Percentiles rank a stretch among this genome's conserved stretches.
These are phyloP conservation scores for Eupelmus urozonus DNA, from an alignment of 2,888 invertebrate genomes.

Conservation along the genomic window DNA sequence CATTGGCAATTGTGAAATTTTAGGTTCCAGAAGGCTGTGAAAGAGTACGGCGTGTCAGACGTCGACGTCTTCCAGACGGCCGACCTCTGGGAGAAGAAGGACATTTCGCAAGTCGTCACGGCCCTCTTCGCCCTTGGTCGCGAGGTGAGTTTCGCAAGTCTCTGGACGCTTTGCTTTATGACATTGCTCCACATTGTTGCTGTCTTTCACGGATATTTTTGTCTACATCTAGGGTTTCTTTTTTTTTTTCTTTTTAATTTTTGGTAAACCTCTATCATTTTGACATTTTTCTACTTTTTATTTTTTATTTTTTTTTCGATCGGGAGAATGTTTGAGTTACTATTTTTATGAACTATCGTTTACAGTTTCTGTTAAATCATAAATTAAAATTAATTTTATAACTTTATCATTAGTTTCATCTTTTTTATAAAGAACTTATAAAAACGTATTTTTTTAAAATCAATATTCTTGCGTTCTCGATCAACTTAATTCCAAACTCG, in stretches of 20 bases:
- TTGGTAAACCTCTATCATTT: not conserved
- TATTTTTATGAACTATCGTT: no score
- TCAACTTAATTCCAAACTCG: no score
- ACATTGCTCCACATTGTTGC: conserved; percentile 43
- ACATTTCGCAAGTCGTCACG: conserved; percentile 90
- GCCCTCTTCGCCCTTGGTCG: conserved; percentile 92
- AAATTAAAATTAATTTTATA: no score
- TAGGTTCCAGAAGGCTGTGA: conserved; percentile 91
- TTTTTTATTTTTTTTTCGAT: not conserved
- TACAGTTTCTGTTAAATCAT: no score
- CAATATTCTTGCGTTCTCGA: no score
- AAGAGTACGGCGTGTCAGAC: conserved; percentile 92
- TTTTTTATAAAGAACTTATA: no score
- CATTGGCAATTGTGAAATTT: no score
- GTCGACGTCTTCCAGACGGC: conserved; percentile 98
- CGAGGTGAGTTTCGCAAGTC: conserved; percentile 79
- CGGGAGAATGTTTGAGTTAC: no score
- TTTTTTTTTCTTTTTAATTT: not conserved
- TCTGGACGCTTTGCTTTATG: conserved; percentile 10
- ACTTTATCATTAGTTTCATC: no score
- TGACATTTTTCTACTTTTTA: not conserved
- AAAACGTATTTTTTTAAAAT: no score
- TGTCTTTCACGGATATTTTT: conserved; percentile 5
- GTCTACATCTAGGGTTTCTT: not conserved
- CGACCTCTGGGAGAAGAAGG: conserved; percentile 96